Conservation (phyloP, 2,113 vertebrate genomes). For the Pyxicephalus adspersus region DNA sequence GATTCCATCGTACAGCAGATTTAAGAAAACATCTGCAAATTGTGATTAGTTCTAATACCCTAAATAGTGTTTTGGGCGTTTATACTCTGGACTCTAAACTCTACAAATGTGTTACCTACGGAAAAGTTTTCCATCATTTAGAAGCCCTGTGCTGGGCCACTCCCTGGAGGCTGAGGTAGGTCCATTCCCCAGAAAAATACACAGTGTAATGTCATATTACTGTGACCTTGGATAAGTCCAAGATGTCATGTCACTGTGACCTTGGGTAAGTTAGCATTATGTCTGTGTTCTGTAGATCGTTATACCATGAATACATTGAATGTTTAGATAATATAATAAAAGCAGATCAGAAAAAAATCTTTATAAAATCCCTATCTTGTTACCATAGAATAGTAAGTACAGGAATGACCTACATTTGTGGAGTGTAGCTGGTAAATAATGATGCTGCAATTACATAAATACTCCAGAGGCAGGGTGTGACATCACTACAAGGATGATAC, state of each 20-base stretch:
- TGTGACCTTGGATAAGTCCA: not conserved
- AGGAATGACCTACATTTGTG: not conserved
- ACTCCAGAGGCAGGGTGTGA: not conserved
- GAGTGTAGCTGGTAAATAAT: not conserved
- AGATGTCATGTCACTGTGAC: too few relatives aligned
- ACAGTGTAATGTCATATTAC: too few relatives aligned
- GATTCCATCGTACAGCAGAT: too few relatives aligned
- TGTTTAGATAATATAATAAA: not conserved
- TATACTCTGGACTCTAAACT: too few relatives aligned
- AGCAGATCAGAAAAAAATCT: not conserved
- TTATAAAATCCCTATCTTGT: not conserved
- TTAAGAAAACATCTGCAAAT: too few relatives aligned
- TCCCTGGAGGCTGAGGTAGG: too few relatives aligned
- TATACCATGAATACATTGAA: not conserved
- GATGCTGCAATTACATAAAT: slow-evolving; percentile 1
- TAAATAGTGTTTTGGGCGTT: too few relatives aligned
- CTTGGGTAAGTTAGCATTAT: slow-evolving; percentile 21
- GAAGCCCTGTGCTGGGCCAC: too few relatives aligned
- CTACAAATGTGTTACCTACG: too few relatives aligned
- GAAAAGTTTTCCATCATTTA: too few relatives aligned
- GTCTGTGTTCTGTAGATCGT: not conserved
- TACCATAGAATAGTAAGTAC: not conserved
- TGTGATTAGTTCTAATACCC: too few relatives aligned
- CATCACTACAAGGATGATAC: not conserved
- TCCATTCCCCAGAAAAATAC: too few relatives aligned